phyloP scores from a whole-genome alignment of 1,140 invertebrate species.

The Saxidomus purpurata region DNA sequence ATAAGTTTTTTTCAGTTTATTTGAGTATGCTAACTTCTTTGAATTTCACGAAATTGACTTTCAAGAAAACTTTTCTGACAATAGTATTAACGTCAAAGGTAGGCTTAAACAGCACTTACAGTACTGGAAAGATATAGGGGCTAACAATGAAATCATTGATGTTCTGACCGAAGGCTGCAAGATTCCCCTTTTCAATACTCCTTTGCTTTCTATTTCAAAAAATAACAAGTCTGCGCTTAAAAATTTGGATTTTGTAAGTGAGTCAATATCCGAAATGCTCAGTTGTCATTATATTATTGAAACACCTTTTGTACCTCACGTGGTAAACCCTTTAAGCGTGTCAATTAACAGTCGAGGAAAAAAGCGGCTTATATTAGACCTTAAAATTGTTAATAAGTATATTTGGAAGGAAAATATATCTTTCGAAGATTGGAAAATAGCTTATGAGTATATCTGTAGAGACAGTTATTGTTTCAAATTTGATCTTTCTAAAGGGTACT shows the following conservation, averaged over 20 bases:
- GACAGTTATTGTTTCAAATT: neutral
- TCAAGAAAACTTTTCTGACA: too few species aligned
- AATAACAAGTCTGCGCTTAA: neutral
- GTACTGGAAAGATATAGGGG: neutral
- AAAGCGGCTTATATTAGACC: constrained; percentile 28
- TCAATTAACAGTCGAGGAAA: constrained; percentile 9
- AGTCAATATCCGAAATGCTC: neutral
- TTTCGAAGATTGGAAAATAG: neutral
- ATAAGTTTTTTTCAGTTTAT: neutral
- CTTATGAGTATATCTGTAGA: neutral
- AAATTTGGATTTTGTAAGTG: neutral
- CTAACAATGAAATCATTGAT: neutral
- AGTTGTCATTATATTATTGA: constrained; percentile 17
- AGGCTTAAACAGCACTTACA: neutral
- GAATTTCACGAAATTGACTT: neutral
- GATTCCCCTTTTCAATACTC: neutral
- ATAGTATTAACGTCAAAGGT: neutral
- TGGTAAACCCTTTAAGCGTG: neutral
- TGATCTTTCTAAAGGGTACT: neutral
- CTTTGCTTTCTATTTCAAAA: neutral
- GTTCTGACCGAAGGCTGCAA: neutral
- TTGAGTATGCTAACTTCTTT: neutral
- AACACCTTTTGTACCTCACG: neutral
- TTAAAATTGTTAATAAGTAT: neutral
- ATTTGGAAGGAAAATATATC: neutral